These are phyloP conservation scores for Diabrotica balteata DNA, from an alignment of 2,888 invertebrate genomes.

Conservation along the genomic window DNA sequence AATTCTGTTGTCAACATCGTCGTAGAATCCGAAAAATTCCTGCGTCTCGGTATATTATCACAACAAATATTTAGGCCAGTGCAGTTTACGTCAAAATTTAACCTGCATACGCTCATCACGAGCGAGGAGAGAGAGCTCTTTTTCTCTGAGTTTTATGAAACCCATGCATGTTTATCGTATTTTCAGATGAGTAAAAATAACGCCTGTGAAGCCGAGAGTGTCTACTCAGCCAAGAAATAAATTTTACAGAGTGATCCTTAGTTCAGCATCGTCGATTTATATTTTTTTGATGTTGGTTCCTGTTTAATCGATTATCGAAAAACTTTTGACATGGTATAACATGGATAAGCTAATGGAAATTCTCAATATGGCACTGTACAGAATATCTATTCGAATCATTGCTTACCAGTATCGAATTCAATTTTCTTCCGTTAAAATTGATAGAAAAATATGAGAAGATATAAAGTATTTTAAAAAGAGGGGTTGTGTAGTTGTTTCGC, in stretches of 20 bases:
- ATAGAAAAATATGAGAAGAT: too few relatives aligned
- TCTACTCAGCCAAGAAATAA: neutral
- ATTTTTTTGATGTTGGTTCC: neutral
- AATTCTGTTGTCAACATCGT: constrained; percentile 8
- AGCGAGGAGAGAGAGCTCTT: neutral
- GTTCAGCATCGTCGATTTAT: too few relatives aligned
- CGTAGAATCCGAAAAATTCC: constrained; percentile 14
- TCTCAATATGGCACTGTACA: too few relatives aligned
- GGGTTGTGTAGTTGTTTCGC: too few relatives aligned
- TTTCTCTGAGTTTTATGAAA: neutral
- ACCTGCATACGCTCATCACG: neutral
- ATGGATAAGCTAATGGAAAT: too few relatives aligned
- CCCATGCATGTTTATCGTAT: constrained; percentile 11
- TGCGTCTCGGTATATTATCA: constrained; percentile 6
- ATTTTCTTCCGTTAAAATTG: too few relatives aligned
- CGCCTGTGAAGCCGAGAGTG: constrained; percentile 1
- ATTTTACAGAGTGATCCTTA: too few relatives aligned
- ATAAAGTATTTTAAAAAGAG: too few relatives aligned
- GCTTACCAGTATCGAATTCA: too few relatives aligned
- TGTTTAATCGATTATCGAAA: neutral
- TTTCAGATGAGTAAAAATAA: constrained; percentile 23
- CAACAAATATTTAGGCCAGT: constrained; percentile 26
- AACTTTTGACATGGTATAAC: too few relatives aligned
- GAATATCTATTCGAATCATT: too few relatives aligned
- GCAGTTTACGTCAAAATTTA: constrained; percentile 24